phyloP scores from a whole-genome alignment of 2,888 invertebrate genomes.

The Lasioglossum leucozonium region DNA sequence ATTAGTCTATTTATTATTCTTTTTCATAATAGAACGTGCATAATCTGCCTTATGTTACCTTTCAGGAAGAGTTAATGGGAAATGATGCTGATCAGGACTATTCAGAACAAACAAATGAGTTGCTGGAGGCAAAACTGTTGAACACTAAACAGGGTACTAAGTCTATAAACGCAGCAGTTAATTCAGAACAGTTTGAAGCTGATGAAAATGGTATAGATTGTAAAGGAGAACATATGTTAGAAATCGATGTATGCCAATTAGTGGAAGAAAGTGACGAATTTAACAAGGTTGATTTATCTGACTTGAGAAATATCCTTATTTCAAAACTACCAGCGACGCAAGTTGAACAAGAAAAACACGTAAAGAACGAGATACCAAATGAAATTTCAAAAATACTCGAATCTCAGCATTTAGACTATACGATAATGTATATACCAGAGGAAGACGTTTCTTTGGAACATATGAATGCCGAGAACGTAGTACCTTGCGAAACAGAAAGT shows the following conservation, averaged over 20 bases:
- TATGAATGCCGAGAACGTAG: constrained; percentile 8
- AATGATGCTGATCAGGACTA: constrained; percentile 32
- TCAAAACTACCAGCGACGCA: constrained; percentile 43
- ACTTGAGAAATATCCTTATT: constrained; percentile 44
- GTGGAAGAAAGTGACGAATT: constrained; percentile 37
- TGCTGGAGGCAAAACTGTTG: constrained; percentile 18
- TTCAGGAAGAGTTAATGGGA: constrained; percentile 47
- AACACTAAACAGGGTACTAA: constrained; percentile 7
- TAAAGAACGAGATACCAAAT: constrained; percentile 62
- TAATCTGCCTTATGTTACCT: constrained; percentile 29
- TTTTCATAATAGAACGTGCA: neutral
- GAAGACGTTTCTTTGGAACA: constrained; percentile 47
- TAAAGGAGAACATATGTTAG: constrained; percentile 33
- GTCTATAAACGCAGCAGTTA: neutral
- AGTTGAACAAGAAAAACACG: constrained; percentile 19
- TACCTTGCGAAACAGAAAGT: constrained; percentile 19
- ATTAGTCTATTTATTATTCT: neutral
- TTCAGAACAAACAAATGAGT: constrained; percentile 13
- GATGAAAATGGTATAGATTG: constrained; percentile 23
- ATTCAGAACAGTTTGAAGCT: constrained; percentile 21
- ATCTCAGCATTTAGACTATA: constrained; percentile 65
- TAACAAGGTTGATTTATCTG: constrained; percentile 32
- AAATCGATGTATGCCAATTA: constrained; percentile 49
- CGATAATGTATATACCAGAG: constrained; percentile 74
- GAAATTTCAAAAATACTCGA: constrained; percentile 66